phyloP scores from a whole-genome alignment of 2,797 vertebrate genomes.

The Chloroceryle amazona region DNA sequence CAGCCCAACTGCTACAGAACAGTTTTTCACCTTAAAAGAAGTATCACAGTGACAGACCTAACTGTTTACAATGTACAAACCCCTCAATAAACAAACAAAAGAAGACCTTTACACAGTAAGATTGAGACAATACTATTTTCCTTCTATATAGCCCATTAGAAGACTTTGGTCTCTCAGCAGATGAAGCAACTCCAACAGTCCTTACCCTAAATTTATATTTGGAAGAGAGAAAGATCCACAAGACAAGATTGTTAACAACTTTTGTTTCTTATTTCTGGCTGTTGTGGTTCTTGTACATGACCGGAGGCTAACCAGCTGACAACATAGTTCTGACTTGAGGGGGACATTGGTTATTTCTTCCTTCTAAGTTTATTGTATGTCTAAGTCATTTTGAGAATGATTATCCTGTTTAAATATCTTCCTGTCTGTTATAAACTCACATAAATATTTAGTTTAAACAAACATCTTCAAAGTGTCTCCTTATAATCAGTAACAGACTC shows the following conservation, averaged over 20 bases:
- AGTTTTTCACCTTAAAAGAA: not conserved
- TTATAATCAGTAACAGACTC: not conserved
- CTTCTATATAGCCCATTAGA: not conserved
- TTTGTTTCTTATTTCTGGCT: not conserved
- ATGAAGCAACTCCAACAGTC: not conserved
- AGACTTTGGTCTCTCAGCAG: not conserved
- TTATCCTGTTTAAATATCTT: slow-evolving; percentile 39
- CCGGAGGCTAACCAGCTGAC: not conserved
- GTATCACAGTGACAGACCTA: not conserved
- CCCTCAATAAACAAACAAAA: not conserved
- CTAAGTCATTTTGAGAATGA: not conserved
- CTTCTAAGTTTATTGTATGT: not conserved
- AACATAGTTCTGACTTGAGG: slow-evolving; percentile 1
- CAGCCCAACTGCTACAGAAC: not conserved
- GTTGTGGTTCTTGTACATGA: not conserved
- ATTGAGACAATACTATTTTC: not conserved
- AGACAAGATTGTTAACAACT: not conserved
- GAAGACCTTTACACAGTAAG: not conserved
- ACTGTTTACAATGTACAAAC: not conserved
- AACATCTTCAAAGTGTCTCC: slow-evolving; percentile 4
- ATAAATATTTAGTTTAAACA: slow-evolving; percentile 38
- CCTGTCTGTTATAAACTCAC: not conserved
- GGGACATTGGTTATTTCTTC: not conserved
- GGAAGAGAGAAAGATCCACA: not conserved
- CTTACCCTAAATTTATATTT: not conserved